phyloP scores from a whole-genome alignment of 2,888 invertebrate genomes.

The Drosophila cognata region DNA sequence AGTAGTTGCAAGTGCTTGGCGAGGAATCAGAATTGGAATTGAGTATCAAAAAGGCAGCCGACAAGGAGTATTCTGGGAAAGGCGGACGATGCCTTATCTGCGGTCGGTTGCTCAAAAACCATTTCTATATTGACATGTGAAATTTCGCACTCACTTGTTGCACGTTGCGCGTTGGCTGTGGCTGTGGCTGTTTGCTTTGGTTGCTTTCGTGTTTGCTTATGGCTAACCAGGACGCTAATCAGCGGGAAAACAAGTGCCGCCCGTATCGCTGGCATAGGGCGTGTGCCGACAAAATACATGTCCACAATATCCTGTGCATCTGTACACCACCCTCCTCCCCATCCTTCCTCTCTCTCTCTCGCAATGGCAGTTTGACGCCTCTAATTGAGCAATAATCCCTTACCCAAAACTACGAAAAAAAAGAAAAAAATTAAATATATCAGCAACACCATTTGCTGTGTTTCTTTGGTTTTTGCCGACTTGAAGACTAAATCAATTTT shows the following conservation, averaged over 20 bases:
- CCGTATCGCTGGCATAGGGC: conserved; percentile 12
- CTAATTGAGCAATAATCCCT: conserved; percentile 69
- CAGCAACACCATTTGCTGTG: conserved; percentile 41
- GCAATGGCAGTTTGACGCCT: conserved; percentile 31
- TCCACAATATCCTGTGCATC: conserved; percentile 49
- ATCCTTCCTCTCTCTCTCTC: not conserved
- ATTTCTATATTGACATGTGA: conserved; percentile 65
- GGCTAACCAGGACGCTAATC: conserved; percentile 57
- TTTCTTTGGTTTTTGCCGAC: conserved; percentile 58
- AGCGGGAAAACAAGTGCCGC: conserved; percentile 1
- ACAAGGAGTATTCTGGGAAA: conserved; percentile 50
- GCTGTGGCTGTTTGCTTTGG: not conserved
- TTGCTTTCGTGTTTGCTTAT: conserved; percentile 21
- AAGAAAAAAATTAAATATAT: conserved; percentile 14
- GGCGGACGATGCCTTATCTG: conserved; percentile 38
- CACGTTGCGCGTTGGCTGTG: conserved; percentile 22
- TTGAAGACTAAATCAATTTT: conserved; percentile 73
- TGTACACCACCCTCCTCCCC: not conserved
- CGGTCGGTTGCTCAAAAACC: conserved; percentile 28
- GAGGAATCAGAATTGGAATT: not conserved
- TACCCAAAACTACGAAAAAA: conserved; percentile 9
- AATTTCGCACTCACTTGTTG: conserved; percentile 62
- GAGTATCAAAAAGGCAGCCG: conserved; percentile 25
- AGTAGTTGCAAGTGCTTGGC: conserved; percentile 27
- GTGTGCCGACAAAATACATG: conserved; percentile 42